phyloP scores from a whole-genome alignment of 1,140 invertebrate genomes.

The Anastatus disparis region DNA sequence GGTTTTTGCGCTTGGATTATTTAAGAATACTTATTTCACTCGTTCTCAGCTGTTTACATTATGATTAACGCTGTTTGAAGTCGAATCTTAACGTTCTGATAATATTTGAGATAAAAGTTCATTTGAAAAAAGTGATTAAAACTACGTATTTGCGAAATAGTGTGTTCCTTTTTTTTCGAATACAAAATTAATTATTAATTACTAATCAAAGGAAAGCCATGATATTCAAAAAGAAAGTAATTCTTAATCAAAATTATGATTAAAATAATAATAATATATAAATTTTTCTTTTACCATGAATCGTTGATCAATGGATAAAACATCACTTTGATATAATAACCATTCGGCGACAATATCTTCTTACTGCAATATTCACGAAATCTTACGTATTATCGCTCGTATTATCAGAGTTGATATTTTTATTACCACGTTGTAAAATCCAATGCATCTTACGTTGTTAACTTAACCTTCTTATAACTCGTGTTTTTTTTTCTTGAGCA shows the following conservation, averaged over 20 bases:
- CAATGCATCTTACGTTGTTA: not conserved
- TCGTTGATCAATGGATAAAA: not conserved
- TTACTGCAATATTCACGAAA: not conserved
- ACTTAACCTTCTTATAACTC: constrained; percentile 4
- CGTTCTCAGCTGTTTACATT: no score
- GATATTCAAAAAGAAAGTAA: constrained; percentile 15
- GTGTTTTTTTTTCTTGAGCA: no score
- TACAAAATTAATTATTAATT: not conserved
- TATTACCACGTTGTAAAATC: not conserved
- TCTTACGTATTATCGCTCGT: constrained; percentile 12
- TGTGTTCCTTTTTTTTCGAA: no score
- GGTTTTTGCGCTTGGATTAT: no score
- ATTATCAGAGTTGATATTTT: not conserved
- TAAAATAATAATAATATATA: not conserved
- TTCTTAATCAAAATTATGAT: not conserved
- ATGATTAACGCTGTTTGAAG: no score
- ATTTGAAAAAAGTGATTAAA: no score
- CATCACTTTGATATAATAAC: constrained; percentile 3
- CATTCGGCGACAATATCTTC: not conserved
- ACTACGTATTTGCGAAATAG: no score
- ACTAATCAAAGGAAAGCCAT: constrained; percentile 18
- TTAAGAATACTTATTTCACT: no score
- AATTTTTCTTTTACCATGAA: constrained; percentile 16
- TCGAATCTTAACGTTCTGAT: no score
- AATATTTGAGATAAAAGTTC: no score